Evolutionary conservation across 1,140 invertebrate species (phyloP).

Genomic region (Anagrus nilaparvatae): DNA sequence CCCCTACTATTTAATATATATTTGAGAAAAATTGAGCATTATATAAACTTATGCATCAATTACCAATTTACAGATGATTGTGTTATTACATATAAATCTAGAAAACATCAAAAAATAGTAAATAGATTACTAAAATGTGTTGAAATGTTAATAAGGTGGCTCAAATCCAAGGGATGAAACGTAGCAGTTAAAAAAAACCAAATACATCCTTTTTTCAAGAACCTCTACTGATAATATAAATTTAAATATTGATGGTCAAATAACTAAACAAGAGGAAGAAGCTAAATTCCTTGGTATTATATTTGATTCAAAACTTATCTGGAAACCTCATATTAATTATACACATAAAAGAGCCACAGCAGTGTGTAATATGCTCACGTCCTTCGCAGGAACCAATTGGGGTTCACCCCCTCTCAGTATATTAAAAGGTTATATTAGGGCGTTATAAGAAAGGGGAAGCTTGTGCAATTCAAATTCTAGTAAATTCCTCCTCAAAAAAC

Average conservation of each 20-base stretch:
- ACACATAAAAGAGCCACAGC: no score
- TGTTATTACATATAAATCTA: neutral
- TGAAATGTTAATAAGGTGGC: neutral
- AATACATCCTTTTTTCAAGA: slow-evolving; percentile 10
- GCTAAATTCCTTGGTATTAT: slow-evolving; percentile 16
- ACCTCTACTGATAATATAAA: neutral
- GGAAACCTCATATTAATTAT: slow-evolving; percentile 6
- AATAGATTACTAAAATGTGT: neutral
- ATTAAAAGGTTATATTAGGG: no score
- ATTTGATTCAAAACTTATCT: slow-evolving; percentile 16
- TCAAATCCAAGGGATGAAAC: slow-evolving; percentile 2
- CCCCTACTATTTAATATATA: slow-evolving; percentile 15
- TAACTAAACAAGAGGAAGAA: neutral
- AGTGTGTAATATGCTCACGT: no score
- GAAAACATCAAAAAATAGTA: neutral
- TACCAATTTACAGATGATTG: slow-evolving; percentile 14
- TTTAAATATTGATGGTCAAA: slow-evolving; percentile 6
- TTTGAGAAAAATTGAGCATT: slow-evolving; percentile 1
- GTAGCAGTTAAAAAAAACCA: slow-evolving; percentile 8
- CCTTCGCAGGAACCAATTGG: no score
- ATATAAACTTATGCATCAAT: neutral
- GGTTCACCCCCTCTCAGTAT: no score
- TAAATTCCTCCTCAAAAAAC: no score
- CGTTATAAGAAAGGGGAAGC: no score
- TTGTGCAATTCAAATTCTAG: no score